Evolutionary conservation across 2,113 vertebrate species (phyloP).

Genomic region (Phalacrocorax carbo): DNA sequence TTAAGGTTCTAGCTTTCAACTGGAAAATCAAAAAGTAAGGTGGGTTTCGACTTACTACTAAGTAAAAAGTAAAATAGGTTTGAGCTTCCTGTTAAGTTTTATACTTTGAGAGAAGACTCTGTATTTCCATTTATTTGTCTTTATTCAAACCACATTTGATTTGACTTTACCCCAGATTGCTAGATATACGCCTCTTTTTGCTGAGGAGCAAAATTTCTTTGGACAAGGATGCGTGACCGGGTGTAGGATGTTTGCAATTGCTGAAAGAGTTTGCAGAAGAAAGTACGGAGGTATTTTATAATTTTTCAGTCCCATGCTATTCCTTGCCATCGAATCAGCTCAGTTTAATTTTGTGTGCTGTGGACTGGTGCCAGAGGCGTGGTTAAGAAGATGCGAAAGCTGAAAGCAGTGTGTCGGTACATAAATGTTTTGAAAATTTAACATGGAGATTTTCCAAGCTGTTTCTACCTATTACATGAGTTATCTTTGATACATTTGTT

Average conservation of each 20-base stretch:
- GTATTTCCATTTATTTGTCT: not conserved
- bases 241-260: not conserved
- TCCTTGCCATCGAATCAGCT: not conserved
- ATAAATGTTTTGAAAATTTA: not conserved
- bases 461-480: not conserved
- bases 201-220: not conserved
- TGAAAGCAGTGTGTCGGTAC: not conserved
- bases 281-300: not conserved
- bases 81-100: not conserved
- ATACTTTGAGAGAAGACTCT: not conserved
- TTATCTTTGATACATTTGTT: not conserved
- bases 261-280: not conserved
- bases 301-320: not conserved
- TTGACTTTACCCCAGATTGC: not conserved
- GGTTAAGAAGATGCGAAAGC: not conserved
- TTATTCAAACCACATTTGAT: not conserved
- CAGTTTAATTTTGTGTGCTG: not conserved
- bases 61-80: not conserved
- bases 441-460: accelerated
- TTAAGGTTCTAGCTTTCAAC: not conserved
- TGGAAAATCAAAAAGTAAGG: not conserved
- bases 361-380: not conserved
- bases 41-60: not conserved
- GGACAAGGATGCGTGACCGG: not conserved
- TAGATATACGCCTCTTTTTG: not conserved